A percentile compares a stretch with the other conserved stretches of the same genome.
phyloP scores from a whole-genome alignment of 2,113 vertebrate genomes.

The Tretioscincus oriximinensis region DNA sequence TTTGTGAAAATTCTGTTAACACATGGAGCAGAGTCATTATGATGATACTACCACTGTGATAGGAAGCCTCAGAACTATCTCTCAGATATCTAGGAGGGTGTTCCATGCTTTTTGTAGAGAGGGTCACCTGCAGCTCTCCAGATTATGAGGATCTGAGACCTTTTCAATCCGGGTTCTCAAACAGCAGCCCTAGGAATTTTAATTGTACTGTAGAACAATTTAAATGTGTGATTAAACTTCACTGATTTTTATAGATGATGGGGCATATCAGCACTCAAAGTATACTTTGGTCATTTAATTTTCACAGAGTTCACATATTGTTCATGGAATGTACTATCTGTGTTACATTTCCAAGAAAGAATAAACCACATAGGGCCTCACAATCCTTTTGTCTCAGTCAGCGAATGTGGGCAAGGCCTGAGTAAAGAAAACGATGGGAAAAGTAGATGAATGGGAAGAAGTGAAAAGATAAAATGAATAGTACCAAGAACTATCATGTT shows the following conservation, averaged over 20 bases:
- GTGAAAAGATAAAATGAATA: not conserved
- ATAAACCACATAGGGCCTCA: not conserved
- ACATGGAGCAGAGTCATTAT: too few species aligned
- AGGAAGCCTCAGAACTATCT: too few species aligned
- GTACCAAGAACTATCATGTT: not conserved
- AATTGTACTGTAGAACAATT: not conserved
- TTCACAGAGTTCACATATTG: conserved; percentile 4
- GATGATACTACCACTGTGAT: too few species aligned
- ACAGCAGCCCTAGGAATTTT: too few species aligned
- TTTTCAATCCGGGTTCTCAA: too few species aligned
- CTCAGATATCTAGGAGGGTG: too few species aligned
- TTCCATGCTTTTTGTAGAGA: not conserved
- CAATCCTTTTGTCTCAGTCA: not conserved
- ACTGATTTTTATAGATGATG: conserved; percentile 2
- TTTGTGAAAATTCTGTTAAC: too few species aligned
- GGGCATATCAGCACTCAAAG: conserved; percentile 13
- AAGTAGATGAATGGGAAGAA: not conserved
- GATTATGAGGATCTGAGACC: too few species aligned
- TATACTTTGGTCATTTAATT: not conserved
- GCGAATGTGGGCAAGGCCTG: not conserved
- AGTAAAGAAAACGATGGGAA: not conserved
- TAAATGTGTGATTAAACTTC: not conserved
- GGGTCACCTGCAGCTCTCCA: not conserved
- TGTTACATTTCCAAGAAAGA: not conserved
- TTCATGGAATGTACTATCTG: not conserved